Evolutionary conservation across 1,140 invertebrate genomes (phyloP).

Genomic region (Cylas formicarius): DNA sequence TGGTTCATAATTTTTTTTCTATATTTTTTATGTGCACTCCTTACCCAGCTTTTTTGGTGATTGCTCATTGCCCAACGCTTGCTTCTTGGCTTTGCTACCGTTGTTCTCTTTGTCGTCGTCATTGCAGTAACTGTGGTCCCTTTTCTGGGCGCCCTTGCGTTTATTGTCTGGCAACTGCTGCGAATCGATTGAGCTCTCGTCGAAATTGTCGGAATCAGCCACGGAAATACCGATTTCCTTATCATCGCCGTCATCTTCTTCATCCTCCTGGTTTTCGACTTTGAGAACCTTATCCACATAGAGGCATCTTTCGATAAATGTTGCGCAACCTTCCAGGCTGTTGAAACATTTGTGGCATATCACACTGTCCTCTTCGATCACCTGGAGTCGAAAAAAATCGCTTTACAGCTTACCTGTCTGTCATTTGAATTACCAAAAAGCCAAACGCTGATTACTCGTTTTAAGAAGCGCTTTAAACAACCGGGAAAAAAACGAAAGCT

Average conservation of each 20-base stretch:
- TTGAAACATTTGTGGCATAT: not conserved
- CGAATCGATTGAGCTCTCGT: not conserved
- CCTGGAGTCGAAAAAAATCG: too few species aligned
- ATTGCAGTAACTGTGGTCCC: not conserved
- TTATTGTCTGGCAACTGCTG: not conserved
- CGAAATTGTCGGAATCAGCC: not conserved
- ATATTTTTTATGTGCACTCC: not conserved
- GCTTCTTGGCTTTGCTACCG: not conserved
- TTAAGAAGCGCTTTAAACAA: not conserved
- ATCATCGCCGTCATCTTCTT: not conserved
- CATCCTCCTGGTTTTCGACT: not conserved
- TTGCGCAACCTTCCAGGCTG: not conserved
- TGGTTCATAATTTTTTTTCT: not conserved
- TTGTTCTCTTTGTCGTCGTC: not conserved
- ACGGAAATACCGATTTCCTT: not conserved
- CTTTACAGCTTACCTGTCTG: not conserved
- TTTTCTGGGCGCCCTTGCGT: not conserved
- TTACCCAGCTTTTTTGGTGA: not conserved
- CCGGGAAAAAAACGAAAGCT: not conserved
- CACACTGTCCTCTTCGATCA: too few species aligned
- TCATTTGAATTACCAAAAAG: not conserved
- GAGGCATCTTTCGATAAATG: conserved; percentile 1
- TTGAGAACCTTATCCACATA: not conserved
- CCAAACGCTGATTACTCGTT: too few species aligned
- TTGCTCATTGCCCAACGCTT: not conserved